Conservation (phyloP, 2,797 vertebrate species). For the Megalops cyprinoides region DNA sequence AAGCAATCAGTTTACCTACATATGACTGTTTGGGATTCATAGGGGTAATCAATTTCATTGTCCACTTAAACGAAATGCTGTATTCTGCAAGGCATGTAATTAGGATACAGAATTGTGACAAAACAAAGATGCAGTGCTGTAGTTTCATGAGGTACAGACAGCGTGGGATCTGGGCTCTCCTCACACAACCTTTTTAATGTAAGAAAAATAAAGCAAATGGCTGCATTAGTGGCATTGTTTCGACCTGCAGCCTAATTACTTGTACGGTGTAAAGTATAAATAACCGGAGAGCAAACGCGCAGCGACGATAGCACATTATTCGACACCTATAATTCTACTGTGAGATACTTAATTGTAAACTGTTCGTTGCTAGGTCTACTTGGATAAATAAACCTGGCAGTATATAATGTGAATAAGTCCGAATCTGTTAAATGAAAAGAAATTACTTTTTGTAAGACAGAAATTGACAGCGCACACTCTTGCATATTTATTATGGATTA, state of each 20-base stretch:
- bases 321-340: no score
- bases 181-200: not conserved
- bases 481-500: conserved; percentile 14
- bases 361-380: no score
- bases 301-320: no score
- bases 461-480: conserved; percentile 19
- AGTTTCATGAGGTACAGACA: not conserved
- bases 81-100: conserved; percentile 9
- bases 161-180: not conserved
- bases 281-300: no score
- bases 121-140: not conserved
- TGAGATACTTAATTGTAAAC: no score
- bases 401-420: not conserved
- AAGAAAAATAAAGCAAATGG: conserved; percentile 8
- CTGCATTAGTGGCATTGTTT: not conserved
- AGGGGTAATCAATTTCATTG: not conserved
- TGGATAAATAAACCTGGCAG: no score
- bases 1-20: not conserved
- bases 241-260: not conserved
- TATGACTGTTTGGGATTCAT: not conserved
- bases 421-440: not conserved
- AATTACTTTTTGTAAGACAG: not conserved
- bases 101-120: not conserved
- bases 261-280: no score
- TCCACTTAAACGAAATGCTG: not conserved